Percentiles rank a stretch among this genome's conserved stretches.
Evolutionary conservation across 2,888 invertebrate species (phyloP).

Genomic region (Erebia epiphron): DNA sequence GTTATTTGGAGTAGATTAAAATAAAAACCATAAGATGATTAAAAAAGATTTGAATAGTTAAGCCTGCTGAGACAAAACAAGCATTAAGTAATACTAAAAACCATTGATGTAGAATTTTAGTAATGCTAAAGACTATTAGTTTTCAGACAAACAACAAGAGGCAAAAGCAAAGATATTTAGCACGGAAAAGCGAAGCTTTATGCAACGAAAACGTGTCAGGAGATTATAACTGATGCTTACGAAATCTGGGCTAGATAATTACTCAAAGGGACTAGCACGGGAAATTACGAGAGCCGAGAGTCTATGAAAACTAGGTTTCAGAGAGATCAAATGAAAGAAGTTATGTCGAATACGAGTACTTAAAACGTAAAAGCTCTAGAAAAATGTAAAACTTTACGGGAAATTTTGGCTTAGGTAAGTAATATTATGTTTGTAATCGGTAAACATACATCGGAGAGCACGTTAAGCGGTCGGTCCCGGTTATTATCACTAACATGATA

Average conservation of each 20-base stretch:
- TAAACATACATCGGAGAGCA: no score
- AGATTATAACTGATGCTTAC: slow-evolving; percentile 18
- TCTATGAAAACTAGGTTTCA: slow-evolving; percentile 1
- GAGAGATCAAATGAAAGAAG: not conserved
- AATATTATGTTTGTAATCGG: no score
- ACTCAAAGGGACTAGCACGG: no score
- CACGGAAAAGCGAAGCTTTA: slow-evolving; percentile 11
- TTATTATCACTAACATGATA: no score
- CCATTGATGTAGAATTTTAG: no score
- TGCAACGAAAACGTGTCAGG: slow-evolving; percentile 14
- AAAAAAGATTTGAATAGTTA: not conserved
- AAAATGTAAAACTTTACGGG: no score
- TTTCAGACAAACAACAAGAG: not conserved
- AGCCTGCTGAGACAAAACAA: not conserved
- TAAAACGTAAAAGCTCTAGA: not conserved
- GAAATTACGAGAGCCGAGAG: not conserved
- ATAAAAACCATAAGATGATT: not conserved
- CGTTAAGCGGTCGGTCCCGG: no score
- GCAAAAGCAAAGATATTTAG: slow-evolving; percentile 15
- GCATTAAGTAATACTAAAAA: not conserved
- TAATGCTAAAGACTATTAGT: not conserved
- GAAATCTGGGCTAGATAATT: slow-evolving; percentile 22
- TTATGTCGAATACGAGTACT: not conserved
- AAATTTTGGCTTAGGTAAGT: no score
- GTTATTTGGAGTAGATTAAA: not conserved